Conservation (phyloP, 2,888 invertebrate genomes). For the Luperina testacea region DNA sequence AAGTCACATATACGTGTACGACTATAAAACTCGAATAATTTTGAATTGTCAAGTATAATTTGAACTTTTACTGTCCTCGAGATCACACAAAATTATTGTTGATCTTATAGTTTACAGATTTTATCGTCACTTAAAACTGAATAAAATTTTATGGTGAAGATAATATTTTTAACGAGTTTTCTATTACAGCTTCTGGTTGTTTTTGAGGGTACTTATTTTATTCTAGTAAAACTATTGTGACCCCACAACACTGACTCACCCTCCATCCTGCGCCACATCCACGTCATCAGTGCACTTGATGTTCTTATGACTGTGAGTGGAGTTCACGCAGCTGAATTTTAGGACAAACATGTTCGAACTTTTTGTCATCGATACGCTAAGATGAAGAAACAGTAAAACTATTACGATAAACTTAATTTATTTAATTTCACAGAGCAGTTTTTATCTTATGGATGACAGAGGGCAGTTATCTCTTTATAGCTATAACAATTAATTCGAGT, state of each 20-base stretch:
- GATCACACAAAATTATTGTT: slow-evolving; percentile 65
- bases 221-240: not conserved
- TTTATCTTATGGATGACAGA: not conserved
- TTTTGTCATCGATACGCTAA: not conserved
- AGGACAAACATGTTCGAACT: not conserved
- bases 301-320: not conserved
- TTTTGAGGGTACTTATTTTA: slow-evolving; percentile 17
- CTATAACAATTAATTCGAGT: not conserved
- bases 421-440: not conserved
- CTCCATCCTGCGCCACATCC: not conserved
- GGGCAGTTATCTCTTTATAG: not conserved
- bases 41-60: slow-evolving; percentile 62
- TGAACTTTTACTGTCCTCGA: slow-evolving; percentile 61
- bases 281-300: not conserved
- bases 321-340: not conserved
- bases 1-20: slow-evolving; percentile 46
- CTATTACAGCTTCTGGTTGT: slow-evolving; percentile 26
- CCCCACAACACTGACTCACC: not conserved
- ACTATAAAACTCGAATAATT: slow-evolving; percentile 63
- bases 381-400: not conserved
- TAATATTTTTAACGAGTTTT: slow-evolving; percentile 60
- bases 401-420: not conserved
- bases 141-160: slow-evolving; percentile 65
- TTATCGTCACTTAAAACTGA: slow-evolving; percentile 73
- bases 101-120: slow-evolving; percentile 66